A percentile compares a stretch with the other conserved stretches of the same genome.
Conservation (phyloP, 2,888 invertebrate genomes). For the Agriopis leucophaearia region DNA sequence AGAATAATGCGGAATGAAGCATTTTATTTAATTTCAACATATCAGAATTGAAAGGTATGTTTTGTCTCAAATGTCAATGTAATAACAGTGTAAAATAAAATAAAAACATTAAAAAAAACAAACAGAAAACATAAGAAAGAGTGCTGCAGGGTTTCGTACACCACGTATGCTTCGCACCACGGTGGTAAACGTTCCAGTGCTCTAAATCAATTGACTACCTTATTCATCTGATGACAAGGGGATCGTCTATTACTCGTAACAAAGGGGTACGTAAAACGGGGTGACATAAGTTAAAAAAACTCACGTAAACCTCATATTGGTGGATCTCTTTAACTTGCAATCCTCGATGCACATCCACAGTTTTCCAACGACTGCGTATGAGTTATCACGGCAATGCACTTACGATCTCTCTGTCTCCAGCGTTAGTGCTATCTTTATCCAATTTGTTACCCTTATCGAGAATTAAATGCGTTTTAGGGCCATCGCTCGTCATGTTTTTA, state of each 20-base stretch:
- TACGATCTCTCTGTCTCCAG: conserved; percentile 83
- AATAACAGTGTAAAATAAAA: too few species aligned
- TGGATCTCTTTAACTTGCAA: neutral
- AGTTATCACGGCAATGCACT: conserved; percentile 85
- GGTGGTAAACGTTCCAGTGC: too few species aligned
- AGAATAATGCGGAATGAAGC: conserved; percentile 60
- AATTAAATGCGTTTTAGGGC: conserved; percentile 85
- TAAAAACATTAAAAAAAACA: too few species aligned
- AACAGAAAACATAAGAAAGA: too few species aligned
- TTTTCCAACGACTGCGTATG: conserved; percentile 61
- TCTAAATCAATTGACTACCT: too few species aligned
- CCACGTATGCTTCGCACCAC: too few species aligned
- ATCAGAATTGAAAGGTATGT: neutral
- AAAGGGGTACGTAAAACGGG: too few species aligned
- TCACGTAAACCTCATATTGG: too few species aligned
- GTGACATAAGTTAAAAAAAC: neutral
- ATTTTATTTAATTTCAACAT: too few species aligned
- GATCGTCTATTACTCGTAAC: too few species aligned
- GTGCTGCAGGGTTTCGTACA: too few species aligned
- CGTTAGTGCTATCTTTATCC: conserved; percentile 82
- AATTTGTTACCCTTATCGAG: conserved; percentile 86
- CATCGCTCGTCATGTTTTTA: conserved; percentile 72
- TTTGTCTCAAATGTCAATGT: neutral
- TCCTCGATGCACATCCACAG: conserved; percentile 55
- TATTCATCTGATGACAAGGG: too few species aligned